Base-by-base conservation (phyloP, 1,140 invertebrate genomes). In the Idris sp. region DNA sequence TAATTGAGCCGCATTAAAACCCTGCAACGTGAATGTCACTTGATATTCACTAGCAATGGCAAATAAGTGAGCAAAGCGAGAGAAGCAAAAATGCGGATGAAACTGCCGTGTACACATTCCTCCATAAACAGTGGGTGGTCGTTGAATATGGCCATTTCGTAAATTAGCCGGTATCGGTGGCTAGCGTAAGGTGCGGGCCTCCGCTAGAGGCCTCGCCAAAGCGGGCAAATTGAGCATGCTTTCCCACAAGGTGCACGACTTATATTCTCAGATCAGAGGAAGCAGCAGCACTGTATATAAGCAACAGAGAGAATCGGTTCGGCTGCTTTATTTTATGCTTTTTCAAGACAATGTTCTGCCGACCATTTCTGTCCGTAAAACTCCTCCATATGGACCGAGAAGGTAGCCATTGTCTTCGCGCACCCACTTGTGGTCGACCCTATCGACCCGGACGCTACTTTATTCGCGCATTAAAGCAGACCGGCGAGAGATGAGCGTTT, bases 271-370 rank as follows among this genome's bases (percentile, higher is more conserved):
- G 44, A 54, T 51, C 33, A 36, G 46, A 33, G 53, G 44, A 41
- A 31, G 33, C 16, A 59, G 25, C 49, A 61, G 54, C 26, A 62
- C n/a, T n/a, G n/a, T n/a, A n/a, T n/a, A n/a, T n/a, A n/a, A n/a
- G n/a, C n/a, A n/a, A n/a, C n/a, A n/a, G 49, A 30, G 58, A 59
- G 64, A 75, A 68, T 68, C 58, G 35, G 40, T 40, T 56, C 67
- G 77, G 79, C 48, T 86, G 83, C 82, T 86, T 85, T 85, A 85
- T 86, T 85, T 86, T 84, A 84, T 85, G 81, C 83, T 84, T 85
- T 85, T 84, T 83, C 83, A 74, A 84, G 83, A 84, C 84, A 85
- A 84, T 85, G 84, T 85, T 84, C 80, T n/a, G 59, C 74, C 80
- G 75, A 73, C 78, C 77, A 77, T 83, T 83, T 83, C 80, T 75